Percentiles rank a stretch among this genome's conserved stretches.
phyloP scores from a whole-genome alignment of 2,113 vertebrate species.

The Cryptomyrus ogoouensis region DNA sequence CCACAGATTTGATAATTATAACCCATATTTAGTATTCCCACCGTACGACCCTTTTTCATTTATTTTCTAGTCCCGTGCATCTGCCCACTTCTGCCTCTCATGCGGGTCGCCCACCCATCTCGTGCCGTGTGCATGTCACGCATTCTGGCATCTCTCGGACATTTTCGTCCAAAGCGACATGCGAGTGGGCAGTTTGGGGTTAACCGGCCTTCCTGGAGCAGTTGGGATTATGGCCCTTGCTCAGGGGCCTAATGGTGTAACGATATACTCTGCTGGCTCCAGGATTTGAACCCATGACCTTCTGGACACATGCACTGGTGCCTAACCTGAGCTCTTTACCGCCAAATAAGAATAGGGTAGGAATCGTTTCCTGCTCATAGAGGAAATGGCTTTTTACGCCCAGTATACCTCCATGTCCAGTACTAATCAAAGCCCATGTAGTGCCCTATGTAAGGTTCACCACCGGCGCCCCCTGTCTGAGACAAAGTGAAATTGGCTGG shows the following conservation, averaged over 20 bases:
- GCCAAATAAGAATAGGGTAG: neutral
- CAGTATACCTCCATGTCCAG: neutral
- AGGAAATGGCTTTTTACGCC: neutral
- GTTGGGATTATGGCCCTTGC: neutral
- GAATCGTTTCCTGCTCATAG: neutral
- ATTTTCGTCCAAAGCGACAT: neutral
- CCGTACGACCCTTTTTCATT: slow-evolving; percentile 31
- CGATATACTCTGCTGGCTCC: neutral
- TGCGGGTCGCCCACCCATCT: slow-evolving; percentile 35
- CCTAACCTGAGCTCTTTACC: neutral
- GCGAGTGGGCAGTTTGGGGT: neutral
- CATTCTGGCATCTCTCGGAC: neutral
- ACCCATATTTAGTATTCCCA: slow-evolving; percentile 24
- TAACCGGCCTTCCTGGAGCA: neutral
- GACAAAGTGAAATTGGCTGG: neutral
- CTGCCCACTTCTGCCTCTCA: neutral
- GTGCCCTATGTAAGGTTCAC: neutral
- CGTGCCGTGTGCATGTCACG: neutral
- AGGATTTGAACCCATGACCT: neutral
- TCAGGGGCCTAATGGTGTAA: neutral
- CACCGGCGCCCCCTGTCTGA: neutral
- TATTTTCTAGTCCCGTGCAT: slow-evolving; percentile 12
- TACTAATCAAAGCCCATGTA: neutral
- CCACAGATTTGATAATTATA: slow-evolving; percentile 30
- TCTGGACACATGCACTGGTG: neutral